phyloP scores from a whole-genome alignment of 2,888 invertebrate genomes.

The Oeneis ivallda region DNA sequence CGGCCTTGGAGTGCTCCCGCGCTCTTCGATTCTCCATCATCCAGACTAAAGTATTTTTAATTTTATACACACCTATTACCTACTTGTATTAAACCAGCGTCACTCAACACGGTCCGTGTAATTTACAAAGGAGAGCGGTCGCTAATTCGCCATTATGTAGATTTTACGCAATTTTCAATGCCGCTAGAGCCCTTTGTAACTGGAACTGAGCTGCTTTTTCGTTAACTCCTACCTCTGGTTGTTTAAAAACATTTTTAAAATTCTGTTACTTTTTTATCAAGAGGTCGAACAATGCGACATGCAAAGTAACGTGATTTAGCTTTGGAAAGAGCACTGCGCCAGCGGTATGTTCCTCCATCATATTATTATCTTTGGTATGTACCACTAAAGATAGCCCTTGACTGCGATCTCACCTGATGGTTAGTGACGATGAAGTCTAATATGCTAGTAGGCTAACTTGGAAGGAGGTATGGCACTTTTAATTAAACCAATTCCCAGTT shows the following conservation, averaged over 20 bases:
- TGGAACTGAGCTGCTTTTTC: constrained; percentile 1
- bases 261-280: constrained; percentile 2
- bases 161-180: constrained; percentile 12
- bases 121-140: neutral
- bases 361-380: no score
- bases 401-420: no score
- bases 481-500: no score
- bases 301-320: neutral
- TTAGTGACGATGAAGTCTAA: no score
- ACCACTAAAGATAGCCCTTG: no score
- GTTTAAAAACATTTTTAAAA: constrained; percentile 1
- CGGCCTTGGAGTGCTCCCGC: no score
- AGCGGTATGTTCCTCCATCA: no score
- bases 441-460: no score
- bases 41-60: no score
- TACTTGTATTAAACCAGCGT: neutral
- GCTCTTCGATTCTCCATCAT: no score
- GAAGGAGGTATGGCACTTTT: no score
- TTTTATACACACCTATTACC: neutral
- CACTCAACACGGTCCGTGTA: neutral
- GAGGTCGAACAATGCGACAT: neutral
- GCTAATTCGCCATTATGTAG: neutral
- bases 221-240: constrained; percentile 2
- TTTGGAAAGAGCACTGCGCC: no score
- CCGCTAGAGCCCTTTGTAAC: constrained; percentile 1